Evolutionary conservation across 2,113 vertebrate genomes (phyloP).

Genomic region (Proterorhinus semilunaris): DNA sequence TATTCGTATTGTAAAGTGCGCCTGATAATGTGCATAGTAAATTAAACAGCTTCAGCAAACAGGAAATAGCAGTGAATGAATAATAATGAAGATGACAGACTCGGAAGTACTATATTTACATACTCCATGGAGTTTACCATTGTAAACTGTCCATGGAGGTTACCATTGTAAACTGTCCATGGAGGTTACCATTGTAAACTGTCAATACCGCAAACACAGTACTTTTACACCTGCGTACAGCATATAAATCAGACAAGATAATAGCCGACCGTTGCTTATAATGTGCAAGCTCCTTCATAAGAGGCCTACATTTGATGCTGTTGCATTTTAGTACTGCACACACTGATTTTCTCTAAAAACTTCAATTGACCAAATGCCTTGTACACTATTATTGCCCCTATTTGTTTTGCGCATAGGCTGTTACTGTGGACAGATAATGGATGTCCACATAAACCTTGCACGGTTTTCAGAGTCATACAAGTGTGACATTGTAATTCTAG

Average conservation of each 20-base stretch:
- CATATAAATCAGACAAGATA: no score
- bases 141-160: background rate
- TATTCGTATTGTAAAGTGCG: background rate
- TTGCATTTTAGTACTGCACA: background rate
- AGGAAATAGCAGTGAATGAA: background rate
- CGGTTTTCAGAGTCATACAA: background rate
- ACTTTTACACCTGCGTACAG: no score
- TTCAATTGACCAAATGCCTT: background rate
- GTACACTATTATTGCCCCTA: background rate
- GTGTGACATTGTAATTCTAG: constrained; percentile 4
- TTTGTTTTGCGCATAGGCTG: background rate
- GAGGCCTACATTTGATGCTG: no score
- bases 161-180: constrained; percentile 1
- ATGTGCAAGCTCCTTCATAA: no score
- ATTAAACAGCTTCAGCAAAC: background rate
- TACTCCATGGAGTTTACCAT: background rate
- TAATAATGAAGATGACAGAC: constrained; percentile 7
- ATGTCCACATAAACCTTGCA: background rate
- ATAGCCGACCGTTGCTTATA: no score
- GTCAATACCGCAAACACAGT: background rate
- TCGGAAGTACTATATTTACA: background rate
- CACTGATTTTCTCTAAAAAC: background rate
- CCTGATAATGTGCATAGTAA: background rate
- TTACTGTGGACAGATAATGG: constrained; percentile 2
- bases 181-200: background rate